Evolutionary conservation across 1,140 invertebrate genomes (phyloP), one percentile per base, ranked within the genome.

Genomic region (Eulimnadia texana): DNA sequence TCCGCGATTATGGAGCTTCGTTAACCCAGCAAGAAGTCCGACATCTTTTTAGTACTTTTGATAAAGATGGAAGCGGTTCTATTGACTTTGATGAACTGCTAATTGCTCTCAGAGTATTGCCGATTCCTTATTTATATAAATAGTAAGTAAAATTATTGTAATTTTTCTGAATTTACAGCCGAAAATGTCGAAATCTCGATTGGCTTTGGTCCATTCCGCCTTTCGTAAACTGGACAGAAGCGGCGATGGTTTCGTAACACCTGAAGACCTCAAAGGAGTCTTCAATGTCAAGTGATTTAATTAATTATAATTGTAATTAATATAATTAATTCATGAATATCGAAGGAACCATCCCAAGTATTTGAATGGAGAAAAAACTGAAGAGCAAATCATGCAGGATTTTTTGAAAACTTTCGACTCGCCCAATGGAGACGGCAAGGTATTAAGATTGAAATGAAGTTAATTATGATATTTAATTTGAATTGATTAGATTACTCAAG

Each of bases 191-290:
- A 80, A 87, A 2, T 78, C 74, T 1, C 78, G 93, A 25, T 78
- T 80, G 61, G 78, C 79, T 51, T 77, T 94, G 0, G 83, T 96
- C 2, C 79, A 85, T 56, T 81, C 86, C 70, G 91, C 90, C 0
- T 97, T 94, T 70, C 79, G 81, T 64, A 96, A 95, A 72, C 71
- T 96, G 70, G 92, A 96, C 71, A 86, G 84, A 70, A 84, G 84
- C 3, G 84, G 84, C 0, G 91, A 95, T 69, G 90, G 89, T 1
- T 74, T 85, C 11, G 83, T 96, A 28, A 92, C 88, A 0, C 73
- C 89, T 1, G 85, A 89, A 20, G 93, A 96, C 76, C 75, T 97
- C 2, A 80, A 80, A 64, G 82, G 82, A 9, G 82, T 91, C 11
- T 94, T 93, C 70, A 84, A 83, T 66, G 87, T 89, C 0, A 85